Evolutionary conservation across 2,888 invertebrate species (phyloP), one percentile per base, ranked within the genome.

Genomic region (Drosophila percnosoma): DNA sequence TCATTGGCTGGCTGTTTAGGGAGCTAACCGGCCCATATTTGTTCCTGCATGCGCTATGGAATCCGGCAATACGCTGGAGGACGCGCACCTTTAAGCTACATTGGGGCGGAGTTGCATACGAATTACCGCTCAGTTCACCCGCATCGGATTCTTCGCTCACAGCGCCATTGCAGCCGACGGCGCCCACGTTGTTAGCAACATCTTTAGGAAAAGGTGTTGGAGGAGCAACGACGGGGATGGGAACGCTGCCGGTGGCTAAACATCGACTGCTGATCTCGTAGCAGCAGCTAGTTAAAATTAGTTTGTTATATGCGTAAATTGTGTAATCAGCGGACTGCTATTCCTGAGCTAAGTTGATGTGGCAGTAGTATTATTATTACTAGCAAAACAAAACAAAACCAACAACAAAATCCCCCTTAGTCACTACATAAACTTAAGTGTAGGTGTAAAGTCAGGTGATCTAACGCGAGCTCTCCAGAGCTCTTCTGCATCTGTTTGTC

Each of bases 71-170:
- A 90, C 95, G 96, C 92, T 99, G 99, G 99, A 95, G 99, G 90
- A 96, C 97, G 91, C 96, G 98, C 90, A 95, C 96, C 84, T 99
- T 97, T 94, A 96, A 96, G 92, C 94, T 99, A 75, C 96, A 96
- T 87, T 99, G 99, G 99, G 99, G 99, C 75, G 99, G 99, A 40
- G 94, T 97, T 54, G 98, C 98, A 57, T 98, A 98, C 91, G 97
- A 98, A 45, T 18, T 78, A 42, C 78, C 78, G 94, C 95, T 97
- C 81, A 96, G 96, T 24, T 51, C 68, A 72, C 69, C 87, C 55
- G 64, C 81, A 42, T 48, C 66, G 31, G 82, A 86, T 36, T 51
- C 73, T 24, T 48, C 67, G 2, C 58, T 67, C 6, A 62, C 78
- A 48, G 57, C 68, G 48, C 81, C 84, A 10, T 67, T 74, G 67